Evolutionary conservation across 2,113 vertebrate genomes (phyloP).

Genomic region (Raphicerus campestris): DNA sequence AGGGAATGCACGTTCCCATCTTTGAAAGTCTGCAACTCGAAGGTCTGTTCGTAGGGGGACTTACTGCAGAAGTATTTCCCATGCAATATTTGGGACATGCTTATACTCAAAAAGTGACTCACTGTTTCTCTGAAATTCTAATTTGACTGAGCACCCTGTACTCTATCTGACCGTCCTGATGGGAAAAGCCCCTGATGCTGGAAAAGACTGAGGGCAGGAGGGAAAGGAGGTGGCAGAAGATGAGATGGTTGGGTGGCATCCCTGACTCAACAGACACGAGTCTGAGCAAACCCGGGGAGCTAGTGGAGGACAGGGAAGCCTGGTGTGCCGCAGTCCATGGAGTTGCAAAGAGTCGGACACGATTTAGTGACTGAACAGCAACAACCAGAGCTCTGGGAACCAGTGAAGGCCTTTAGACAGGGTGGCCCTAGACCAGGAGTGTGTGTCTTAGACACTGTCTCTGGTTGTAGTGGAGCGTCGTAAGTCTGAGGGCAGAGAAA

Average conservation of each 20-base stretch:
- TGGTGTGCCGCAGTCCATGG: neutral
- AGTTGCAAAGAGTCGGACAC: neutral
- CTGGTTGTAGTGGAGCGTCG: neutral
- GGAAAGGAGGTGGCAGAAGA: neutral
- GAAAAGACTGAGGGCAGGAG: neutral
- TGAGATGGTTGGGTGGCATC: neutral
- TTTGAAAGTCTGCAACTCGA: neutral
- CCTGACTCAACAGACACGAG: neutral
- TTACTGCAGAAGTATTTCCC: neutral
- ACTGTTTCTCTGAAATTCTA: neutral
- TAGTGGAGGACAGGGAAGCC: neutral
- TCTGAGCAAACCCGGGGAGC: neutral
- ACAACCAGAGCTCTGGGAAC: neutral
- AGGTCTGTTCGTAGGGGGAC: neutral
- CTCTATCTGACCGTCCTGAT: neutral
- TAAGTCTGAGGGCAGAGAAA: neutral
- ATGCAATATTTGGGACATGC: neutral
- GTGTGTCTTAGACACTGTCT: too few relatives aligned
- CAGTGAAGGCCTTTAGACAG: neutral
- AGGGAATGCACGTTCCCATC: neutral
- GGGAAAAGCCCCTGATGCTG: neutral
- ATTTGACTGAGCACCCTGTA: neutral
- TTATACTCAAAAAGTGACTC: neutral
- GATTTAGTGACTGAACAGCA: neutral
- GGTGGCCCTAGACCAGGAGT: fast-evolving